Evolutionary conservation across 2,888 invertebrate species (phyloP).

Genomic region (Lasioglossum morio): DNA sequence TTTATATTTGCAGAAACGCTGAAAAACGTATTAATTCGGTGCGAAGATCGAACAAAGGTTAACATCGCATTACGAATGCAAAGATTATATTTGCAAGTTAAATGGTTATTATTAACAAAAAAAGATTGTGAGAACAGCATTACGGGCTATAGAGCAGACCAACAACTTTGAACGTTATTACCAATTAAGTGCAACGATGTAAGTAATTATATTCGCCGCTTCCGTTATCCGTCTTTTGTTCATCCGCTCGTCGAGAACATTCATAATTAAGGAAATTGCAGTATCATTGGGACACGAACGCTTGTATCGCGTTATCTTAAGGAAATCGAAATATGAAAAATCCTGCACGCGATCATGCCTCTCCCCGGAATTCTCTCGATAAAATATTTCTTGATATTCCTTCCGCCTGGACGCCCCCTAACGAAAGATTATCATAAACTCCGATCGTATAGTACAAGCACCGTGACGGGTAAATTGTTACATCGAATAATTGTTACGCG

Average conservation of each 20-base stretch:
- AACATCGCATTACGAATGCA: neutral
- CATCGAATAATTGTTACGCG: neutral
- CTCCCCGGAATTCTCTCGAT: neutral
- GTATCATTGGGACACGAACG: neutral
- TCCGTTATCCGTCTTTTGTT: slow-evolving; percentile 24
- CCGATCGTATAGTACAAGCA: neutral
- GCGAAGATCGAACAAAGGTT: neutral
- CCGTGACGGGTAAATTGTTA: neutral
- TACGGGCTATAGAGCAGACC: neutral
- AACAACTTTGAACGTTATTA: neutral
- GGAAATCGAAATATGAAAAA: neutral
- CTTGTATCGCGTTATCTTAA: neutral
- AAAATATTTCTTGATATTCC: neutral
- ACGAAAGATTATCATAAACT: neutral
- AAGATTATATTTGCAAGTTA: neutral
- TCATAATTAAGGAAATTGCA: slow-evolving; percentile 34
- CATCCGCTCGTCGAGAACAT: neutral
- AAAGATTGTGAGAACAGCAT: neutral
- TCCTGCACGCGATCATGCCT: neutral
- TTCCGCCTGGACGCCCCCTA: neutral
- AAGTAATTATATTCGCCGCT: slow-evolving; percentile 22
- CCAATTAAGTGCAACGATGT: slow-evolving; percentile 21
- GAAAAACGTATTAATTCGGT: neutral
- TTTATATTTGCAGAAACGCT: neutral
- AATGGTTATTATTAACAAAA: neutral